Percentiles rank a stretch among this genome's conserved stretches.
These are phyloP conservation scores for Xenops minutus DNA, from an alignment of 2,797 vertebrate genomes.

Conservation along the genomic window DNA sequence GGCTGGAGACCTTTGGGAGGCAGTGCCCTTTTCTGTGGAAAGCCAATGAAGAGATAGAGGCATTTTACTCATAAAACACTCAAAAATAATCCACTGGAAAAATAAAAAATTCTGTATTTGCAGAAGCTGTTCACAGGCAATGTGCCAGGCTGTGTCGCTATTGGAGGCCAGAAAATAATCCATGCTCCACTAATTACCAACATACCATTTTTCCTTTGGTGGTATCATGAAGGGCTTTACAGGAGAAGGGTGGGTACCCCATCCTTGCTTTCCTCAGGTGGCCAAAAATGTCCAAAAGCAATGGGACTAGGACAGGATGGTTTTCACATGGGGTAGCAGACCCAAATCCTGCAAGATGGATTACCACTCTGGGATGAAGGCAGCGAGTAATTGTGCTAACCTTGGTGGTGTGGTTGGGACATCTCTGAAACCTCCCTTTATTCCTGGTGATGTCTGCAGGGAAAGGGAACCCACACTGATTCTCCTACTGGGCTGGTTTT, in stretches of 20 bases:
- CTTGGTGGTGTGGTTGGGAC: background rate
- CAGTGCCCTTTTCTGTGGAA: background rate
- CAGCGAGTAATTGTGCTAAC: background rate
- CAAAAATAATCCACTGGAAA: background rate
- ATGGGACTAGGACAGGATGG: background rate
- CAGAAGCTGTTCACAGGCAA: background rate
- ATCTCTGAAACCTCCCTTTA: background rate
- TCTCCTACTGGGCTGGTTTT: background rate
- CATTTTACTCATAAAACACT: background rate
- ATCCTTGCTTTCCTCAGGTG: background rate
- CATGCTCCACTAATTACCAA: background rate
- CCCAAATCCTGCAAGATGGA: background rate
- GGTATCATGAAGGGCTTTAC: background rate
- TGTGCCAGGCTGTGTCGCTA: background rate
- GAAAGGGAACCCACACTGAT: background rate
- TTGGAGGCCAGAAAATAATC: background rate
- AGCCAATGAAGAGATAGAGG: background rate
- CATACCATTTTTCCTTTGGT: background rate
- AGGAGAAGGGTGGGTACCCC: fast-evolving
- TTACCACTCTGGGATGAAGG: background rate
- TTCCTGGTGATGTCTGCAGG: fast-evolving
- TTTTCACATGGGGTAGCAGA: background rate
- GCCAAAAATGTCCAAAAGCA: background rate
- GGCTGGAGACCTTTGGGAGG: background rate
- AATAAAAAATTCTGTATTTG: background rate